These are phyloP conservation scores for Clarias pachynema DNA, from an alignment of 2,797 vertebrate genomes.

Conservation along the genomic window DNA sequence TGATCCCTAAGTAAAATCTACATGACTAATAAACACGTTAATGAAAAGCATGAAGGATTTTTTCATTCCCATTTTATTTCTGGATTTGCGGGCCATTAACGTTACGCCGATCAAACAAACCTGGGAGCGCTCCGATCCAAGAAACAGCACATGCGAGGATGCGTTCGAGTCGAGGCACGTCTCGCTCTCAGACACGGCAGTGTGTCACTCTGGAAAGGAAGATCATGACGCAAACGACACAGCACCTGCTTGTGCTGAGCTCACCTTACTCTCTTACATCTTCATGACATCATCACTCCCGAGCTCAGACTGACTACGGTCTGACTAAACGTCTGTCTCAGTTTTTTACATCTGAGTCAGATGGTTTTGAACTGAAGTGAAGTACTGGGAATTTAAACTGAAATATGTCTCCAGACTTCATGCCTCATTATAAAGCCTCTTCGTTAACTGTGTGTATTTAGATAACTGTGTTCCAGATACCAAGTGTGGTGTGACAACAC, in stretches of 20 bases:
- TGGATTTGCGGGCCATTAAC: slow-evolving; percentile 37
- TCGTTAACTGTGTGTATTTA: not conserved
- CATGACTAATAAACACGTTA: not conserved
- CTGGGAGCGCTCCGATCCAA: slow-evolving; percentile 20
- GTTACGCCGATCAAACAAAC: slow-evolving; percentile 56
- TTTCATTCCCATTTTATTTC: slow-evolving; percentile 26
- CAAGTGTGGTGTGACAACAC: no score
- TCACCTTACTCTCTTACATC: not conserved
- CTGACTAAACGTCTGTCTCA: slow-evolving; percentile 3
- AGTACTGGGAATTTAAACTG: no score
- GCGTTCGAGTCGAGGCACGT: not conserved
- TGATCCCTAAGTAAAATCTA: not conserved
- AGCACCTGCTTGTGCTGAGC: not conserved
- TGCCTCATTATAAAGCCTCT: not conserved
- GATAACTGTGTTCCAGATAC: not conserved
- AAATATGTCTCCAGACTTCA: not conserved
- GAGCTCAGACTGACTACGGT: not conserved
- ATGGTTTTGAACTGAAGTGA: not conserved
- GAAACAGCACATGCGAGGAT: slow-evolving; percentile 17
- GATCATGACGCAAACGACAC: not conserved
- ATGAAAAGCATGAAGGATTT: slow-evolving; percentile 55
- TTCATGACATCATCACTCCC: not conserved
- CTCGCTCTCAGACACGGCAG: slow-evolving; percentile 5
- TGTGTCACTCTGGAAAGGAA: not conserved
- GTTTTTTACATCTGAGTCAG: not conserved